A percentile compares a stretch with the other conserved stretches of the same genome.
phyloP scores from a whole-genome alignment of 2,797 vertebrate species.

The Remorina albescens region DNA sequence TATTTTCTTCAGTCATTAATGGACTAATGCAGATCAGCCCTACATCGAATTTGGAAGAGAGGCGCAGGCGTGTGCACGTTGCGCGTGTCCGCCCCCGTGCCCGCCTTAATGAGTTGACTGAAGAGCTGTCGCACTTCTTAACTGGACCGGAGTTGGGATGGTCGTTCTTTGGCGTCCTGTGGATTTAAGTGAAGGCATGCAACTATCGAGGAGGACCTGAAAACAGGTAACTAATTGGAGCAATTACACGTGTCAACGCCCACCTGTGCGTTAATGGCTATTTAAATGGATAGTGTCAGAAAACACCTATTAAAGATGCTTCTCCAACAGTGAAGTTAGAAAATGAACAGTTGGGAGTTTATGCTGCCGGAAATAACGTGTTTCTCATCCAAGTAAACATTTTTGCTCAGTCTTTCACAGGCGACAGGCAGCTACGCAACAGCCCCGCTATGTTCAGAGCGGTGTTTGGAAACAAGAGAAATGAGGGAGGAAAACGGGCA shows the following conservation, averaged over 20 bases:
- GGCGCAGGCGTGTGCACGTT: constrained; percentile 42
- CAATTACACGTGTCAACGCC: background rate
- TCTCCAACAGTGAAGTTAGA: constrained; percentile 1
- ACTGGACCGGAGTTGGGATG: constrained; percentile 52
- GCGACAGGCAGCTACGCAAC: constrained; percentile 28
- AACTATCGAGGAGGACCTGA: constrained; percentile 37
- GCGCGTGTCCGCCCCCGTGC: constrained; percentile 22
- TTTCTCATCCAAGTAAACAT: constrained; percentile 13
- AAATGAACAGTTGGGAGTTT: too few relatives aligned
- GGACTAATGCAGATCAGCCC: background rate
- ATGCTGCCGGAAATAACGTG: constrained; percentile 41
- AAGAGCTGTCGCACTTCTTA: constrained; percentile 49
- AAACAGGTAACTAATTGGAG: constrained; percentile 51
- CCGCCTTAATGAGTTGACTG: constrained; percentile 40
- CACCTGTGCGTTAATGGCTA: background rate
- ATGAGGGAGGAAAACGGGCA: constrained; percentile 62
- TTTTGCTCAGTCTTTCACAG: constrained; percentile 35
- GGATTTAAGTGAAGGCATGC: constrained; percentile 50
- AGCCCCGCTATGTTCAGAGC: constrained; percentile 75
- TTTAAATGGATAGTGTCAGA: constrained; percentile 14
- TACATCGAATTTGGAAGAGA: constrained; percentile 3
- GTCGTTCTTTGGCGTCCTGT: constrained; percentile 26
- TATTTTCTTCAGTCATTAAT: too few relatives aligned
- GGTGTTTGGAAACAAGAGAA: constrained; percentile 78
- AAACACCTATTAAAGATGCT: constrained; percentile 7